phyloP scores from a whole-genome alignment of 2,797 vertebrate species.

The Parambassis ranga region DNA sequence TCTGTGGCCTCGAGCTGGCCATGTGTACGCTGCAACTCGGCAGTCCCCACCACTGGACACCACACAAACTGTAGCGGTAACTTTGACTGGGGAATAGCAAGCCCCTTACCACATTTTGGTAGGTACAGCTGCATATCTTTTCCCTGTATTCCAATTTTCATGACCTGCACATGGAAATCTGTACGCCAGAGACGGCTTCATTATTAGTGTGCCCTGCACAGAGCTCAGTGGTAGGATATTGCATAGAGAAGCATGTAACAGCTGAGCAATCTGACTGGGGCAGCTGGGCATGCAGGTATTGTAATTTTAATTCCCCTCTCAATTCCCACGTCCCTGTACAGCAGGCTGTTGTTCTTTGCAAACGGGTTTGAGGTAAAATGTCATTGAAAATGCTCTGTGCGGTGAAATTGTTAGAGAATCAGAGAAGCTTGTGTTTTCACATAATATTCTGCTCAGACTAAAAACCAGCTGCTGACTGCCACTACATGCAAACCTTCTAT shows the following conservation, averaged over 20 bases:
- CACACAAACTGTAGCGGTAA: constrained; percentile 48
- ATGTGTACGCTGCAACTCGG: constrained; percentile 42
- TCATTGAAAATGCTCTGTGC: constrained; percentile 25
- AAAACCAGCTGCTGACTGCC: constrained; percentile 36
- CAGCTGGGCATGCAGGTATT: constrained; percentile 76
- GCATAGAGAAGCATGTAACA: constrained; percentile 70
- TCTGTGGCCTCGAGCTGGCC: constrained; percentile 46
- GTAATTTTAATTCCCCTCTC: constrained; percentile 74
- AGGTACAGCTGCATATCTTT: constrained; percentile 56
- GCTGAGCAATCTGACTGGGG: constrained; percentile 72
- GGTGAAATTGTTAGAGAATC: constrained; percentile 30
- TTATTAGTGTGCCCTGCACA: constrained; percentile 67
- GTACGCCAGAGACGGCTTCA: constrained; percentile 67
- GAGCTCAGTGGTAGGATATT: constrained; percentile 77
- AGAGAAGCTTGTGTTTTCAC: constrained; percentile 23
- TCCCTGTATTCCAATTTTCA: constrained; percentile 68
- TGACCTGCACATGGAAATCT: constrained; percentile 61
- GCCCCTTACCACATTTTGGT: constrained; percentile 57
- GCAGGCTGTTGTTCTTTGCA: constrained; percentile 62
- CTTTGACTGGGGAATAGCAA: constrained; percentile 48
- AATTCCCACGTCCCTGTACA: constrained; percentile 62
- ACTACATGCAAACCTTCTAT: not conserved
- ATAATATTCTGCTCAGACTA: constrained; percentile 26
- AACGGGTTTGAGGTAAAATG: constrained; percentile 48
- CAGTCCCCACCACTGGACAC: constrained; percentile 45